Evolutionary conservation across 1,140 invertebrate genomes (phyloP), one percentile per base, ranked within the genome.

Genomic region (Magallana ariakensis): DNA sequence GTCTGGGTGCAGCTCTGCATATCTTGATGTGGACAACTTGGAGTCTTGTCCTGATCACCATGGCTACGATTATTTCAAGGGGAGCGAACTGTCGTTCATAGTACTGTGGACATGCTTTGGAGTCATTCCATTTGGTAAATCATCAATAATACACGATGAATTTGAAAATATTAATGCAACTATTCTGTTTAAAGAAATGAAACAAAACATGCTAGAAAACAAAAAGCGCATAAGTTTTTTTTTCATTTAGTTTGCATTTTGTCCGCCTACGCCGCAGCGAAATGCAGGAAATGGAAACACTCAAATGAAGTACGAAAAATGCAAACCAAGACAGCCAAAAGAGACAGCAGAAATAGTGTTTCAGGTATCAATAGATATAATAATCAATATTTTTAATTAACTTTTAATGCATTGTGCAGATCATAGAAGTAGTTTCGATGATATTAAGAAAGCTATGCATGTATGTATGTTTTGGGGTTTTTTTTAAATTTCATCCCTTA

Each of bases 1-100:
- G n/a, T 60, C 19, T 26, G 55, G 66, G 10, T 75, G 66, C 66
- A 75, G 22, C 15, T 13, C 66, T 8, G 22, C 13, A 26, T 85
- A 85, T 53, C 60, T 75, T 16, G 19, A 53, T 16, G 60, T 9
- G n/a, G 60, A 75, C 15, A 53, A 85, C 11, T 46, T 99, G 87
- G 97, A 98, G 58, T 46, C 97, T 0, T 99, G 98, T 94, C 97
- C 97, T 85, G 97, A 97, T 88, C 95, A 99, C 7, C 97, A 97
- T 89, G 97, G 98, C 58, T 98, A 98, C 92, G 98, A 99, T 93
- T 99, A 99, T 94, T 99, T 97, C 85, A 95, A 98, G 96, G 98
- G 98, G 26, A 99, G 98, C 92, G 99, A 99, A 95, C 96, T 99
- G 75, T 97, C 98, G 2, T 99, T 98, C 95, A 99, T 99, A 90